A percentile compares a stretch with the other conserved stretches of the same genome.
Evolutionary conservation across 2,113 vertebrate genomes (phyloP).

Genomic region (Pygoscelis antarcticus): DNA sequence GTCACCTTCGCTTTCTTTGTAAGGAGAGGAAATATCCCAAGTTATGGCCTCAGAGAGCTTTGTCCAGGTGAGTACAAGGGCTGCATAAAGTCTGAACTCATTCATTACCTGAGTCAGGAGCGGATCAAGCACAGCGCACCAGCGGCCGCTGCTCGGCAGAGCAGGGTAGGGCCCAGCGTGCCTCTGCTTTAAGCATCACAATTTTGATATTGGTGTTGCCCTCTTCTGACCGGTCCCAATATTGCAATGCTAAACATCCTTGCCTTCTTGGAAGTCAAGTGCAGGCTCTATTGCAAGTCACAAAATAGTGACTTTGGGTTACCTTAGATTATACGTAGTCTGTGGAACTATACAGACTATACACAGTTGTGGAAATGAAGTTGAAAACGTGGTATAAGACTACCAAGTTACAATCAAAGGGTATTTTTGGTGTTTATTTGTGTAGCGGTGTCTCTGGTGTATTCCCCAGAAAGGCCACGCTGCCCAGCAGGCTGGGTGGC

Average conservation of each 20-base stretch:
- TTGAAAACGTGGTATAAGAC: neutral
- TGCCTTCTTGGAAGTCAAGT: too few species aligned
- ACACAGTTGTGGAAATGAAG: neutral
- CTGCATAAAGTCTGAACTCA: neutral
- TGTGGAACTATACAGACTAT: neutral
- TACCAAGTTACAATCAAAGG: neutral
- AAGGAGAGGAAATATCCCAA: neutral
- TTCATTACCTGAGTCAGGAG: fast-evolving
- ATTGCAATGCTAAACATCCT: neutral
- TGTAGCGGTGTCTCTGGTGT: neutral
- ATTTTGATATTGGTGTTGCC: neutral
- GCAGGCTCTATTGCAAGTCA: fast-evolving
- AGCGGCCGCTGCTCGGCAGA: fast-evolving
- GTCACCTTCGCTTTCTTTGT: neutral
- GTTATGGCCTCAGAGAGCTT: neutral
- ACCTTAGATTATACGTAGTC: neutral
- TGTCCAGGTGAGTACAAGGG: neutral
- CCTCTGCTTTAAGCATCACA: neutral
- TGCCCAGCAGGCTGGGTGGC: neutral
- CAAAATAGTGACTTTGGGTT: neutral
- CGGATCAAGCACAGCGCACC: fast-evolving
- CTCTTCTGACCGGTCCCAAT: neutral
- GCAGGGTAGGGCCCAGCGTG: fast-evolving
- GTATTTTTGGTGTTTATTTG: neutral
- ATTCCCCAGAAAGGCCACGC: fast-evolving